Conservation (phyloP, 2,113 vertebrate species). For the Ploceus nigricollis region DNA sequence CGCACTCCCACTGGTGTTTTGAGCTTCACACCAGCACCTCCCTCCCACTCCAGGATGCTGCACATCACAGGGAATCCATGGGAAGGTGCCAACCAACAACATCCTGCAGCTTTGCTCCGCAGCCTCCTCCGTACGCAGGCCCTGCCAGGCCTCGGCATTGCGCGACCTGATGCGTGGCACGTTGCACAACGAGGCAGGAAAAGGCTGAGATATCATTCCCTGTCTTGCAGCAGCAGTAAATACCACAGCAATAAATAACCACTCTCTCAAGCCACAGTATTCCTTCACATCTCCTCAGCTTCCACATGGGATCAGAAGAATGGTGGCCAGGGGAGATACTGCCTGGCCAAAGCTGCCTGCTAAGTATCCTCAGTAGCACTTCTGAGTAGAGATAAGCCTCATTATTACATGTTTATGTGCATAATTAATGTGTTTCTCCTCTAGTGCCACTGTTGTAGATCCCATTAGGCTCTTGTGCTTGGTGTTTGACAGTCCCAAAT, state of each 20-base stretch:
- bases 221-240: not conserved
- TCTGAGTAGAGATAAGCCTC: not conserved
- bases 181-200: not conserved
- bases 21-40: not conserved
- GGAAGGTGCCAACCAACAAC: conserved; percentile 6
- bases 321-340: not conserved
- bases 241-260: not conserved
- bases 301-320: not conserved
- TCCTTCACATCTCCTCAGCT: not conserved
- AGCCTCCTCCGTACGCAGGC: not conserved
- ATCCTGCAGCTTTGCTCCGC: not conserved
- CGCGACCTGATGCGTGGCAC: not conserved
- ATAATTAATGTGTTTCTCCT: not conserved
- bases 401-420: not conserved
- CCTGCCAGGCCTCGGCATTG: not conserved
- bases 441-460: not conserved
- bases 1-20: not conserved
- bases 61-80: conserved; percentile 8
- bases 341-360: not conserved
- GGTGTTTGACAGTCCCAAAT: not conserved
- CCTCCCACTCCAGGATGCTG: not conserved
- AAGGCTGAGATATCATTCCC: not conserved
- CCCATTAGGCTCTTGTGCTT: not conserved
- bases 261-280: not conserved
- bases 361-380: not conserved